These are phyloP conservation scores for Datnioides undecimradiatus DNA, from an alignment of 2,113 vertebrate genomes.

Conservation along the genomic window DNA sequence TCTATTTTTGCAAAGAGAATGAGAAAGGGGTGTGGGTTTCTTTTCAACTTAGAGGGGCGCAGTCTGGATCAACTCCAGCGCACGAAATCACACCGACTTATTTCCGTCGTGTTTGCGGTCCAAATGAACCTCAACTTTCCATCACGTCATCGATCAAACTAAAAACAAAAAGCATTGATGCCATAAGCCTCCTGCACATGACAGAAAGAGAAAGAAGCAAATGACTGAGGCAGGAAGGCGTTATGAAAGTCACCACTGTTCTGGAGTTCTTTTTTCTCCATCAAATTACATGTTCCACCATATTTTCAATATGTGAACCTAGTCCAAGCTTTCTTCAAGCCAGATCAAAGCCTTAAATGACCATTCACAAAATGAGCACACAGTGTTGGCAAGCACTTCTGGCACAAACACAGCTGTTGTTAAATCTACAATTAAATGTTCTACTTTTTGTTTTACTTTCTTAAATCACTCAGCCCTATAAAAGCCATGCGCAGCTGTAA, in stretches of 20 bases:
- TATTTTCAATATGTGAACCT: not conserved
- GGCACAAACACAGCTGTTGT: not conserved
- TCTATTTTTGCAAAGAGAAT: slow-evolving; percentile 9
- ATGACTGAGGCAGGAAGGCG: not conserved
- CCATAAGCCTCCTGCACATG: slow-evolving; percentile 15
- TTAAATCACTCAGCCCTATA: not conserved
- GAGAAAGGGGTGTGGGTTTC: slow-evolving; percentile 21
- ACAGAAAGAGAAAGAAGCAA: not conserved
- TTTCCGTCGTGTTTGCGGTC: not conserved
- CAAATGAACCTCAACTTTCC: slow-evolving; percentile 18
- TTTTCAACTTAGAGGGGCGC: slow-evolving; percentile 7
- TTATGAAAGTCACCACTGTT: not conserved
- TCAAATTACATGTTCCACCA: slow-evolving; percentile 1
- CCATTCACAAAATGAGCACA: not conserved
- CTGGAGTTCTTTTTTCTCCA: not conserved
- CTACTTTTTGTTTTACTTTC: not conserved
- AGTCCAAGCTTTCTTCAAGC: not conserved
- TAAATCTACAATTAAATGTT: slow-evolving; percentile 7
- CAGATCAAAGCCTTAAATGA: not conserved
- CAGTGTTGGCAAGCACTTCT: not conserved
- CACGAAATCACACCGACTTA: slow-evolving; percentile 18
- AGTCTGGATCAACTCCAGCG: slow-evolving; percentile 12
- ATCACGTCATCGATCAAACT: slow-evolving; percentile 32
- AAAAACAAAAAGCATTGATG: slow-evolving; percentile 23
- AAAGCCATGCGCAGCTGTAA: not conserved